Evolutionary conservation across 2,888 invertebrate genomes (phyloP).

Genomic region (Agrochola lychnidis): DNA sequence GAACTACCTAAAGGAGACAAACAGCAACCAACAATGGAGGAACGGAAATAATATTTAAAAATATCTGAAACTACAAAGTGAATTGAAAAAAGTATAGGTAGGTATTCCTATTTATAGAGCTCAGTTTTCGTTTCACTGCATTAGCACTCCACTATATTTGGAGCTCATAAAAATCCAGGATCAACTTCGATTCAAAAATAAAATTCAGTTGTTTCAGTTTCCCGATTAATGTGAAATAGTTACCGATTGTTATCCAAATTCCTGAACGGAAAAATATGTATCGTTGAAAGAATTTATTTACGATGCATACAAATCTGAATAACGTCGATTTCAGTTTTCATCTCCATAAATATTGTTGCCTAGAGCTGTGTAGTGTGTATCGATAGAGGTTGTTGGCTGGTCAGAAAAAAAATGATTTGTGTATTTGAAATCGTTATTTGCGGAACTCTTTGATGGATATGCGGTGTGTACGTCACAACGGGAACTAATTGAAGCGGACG

Average conservation of each 20-base stretch:
- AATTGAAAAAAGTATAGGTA: not conserved
- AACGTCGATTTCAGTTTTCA: constrained; percentile 23
- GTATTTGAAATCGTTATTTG: constrained; percentile 62
- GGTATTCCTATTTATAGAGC: not conserved
- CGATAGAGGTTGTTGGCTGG: constrained; percentile 2
- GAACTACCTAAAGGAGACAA: not conserved
- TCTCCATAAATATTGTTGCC: constrained; percentile 19
- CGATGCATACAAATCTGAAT: constrained; percentile 21
- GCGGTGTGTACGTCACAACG: constrained; percentile 58
- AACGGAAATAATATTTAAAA: not conserved
- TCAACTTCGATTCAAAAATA: not conserved
- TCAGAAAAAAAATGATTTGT: constrained; percentile 45
- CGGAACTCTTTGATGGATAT: constrained; percentile 63
- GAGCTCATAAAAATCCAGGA: not conserved
- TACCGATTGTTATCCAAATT: not conserved
- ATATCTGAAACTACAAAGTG: not conserved
- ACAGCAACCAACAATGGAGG: not conserved
- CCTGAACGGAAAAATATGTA: not conserved
- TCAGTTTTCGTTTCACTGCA: not conserved
- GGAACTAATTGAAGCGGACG: constrained; percentile 74
- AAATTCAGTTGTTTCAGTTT: not conserved
- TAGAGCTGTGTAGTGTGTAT: constrained; percentile 1
- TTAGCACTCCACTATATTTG: not conserved
- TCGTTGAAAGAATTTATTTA: constrained; percentile 28
- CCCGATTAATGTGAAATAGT: not conserved